phyloP scores from a whole-genome alignment of 2,113 vertebrate species.

The Zosterops pallidus region DNA sequence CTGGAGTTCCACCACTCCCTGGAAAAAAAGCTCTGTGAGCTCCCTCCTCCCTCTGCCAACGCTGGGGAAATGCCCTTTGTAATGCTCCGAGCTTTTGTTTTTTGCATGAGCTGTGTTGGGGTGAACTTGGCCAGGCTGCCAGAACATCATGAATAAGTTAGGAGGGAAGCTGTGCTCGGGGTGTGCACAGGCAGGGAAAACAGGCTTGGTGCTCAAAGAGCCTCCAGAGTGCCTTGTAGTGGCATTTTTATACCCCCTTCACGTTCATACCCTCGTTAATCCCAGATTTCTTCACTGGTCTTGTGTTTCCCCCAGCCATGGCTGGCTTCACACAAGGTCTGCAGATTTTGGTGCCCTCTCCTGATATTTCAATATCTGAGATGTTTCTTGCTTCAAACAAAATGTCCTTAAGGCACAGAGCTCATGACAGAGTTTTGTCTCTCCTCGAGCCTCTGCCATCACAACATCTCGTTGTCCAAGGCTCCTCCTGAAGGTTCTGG shows the following conservation, averaged over 20 bases:
- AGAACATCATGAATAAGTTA: slow-evolving; percentile 57
- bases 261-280: neutral
- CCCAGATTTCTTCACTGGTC: neutral
- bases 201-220: neutral
- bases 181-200: neutral
- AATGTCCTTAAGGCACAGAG: neutral
- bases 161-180: neutral
- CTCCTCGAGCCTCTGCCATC: neutral
- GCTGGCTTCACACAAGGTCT: neutral
- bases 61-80: slow-evolving; percentile 2
- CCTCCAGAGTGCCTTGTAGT: fast-evolving
- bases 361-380: neutral
- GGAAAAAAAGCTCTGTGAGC: neutral
- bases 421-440: fast-evolving
- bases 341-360: neutral
- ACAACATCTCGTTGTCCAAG: neutral
- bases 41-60: neutral
- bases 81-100: slow-evolving; percentile 9
- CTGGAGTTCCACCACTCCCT: neutral
- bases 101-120: slow-evolving; percentile 42
- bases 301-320: neutral
- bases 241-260: neutral
- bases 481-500: neutral
- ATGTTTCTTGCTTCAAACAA: neutral
- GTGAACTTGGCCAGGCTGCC: neutral